Conservation (phyloP, 2,113 vertebrate species). For the Actenoides hombroni region DNA sequence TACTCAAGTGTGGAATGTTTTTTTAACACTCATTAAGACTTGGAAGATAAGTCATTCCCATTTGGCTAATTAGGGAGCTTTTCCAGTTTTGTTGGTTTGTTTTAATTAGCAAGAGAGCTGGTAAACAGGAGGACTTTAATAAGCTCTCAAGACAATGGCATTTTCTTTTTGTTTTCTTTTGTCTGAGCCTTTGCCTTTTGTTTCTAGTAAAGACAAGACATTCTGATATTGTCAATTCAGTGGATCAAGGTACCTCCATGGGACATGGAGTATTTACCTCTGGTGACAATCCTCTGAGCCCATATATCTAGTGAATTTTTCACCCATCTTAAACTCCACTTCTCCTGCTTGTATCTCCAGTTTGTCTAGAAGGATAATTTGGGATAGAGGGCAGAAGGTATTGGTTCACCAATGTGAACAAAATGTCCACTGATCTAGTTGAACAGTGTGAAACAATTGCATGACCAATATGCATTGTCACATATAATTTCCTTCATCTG, state of each 20-base stretch:
- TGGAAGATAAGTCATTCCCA: neutral
- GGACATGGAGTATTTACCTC: neutral
- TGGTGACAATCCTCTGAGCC: neutral
- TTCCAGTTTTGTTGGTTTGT: neutral
- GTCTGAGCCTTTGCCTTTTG: neutral
- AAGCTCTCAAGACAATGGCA: neutral
- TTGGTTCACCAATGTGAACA: neutral
- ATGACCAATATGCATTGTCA: neutral
- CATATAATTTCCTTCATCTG: neutral
- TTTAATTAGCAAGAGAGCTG: neutral
- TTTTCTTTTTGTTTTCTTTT: neutral
- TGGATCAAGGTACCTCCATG: neutral
- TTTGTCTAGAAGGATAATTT: neutral
- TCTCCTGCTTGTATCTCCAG: neutral
- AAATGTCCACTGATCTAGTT: neutral
- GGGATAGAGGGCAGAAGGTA: neutral
- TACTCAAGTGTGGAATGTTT: neutral
- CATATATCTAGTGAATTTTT: neutral
- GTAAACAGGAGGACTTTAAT: neutral
- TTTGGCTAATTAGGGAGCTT: neutral
- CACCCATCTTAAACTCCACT: neutral
- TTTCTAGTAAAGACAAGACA: neutral
- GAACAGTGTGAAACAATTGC: neutral
- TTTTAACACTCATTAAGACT: neutral
- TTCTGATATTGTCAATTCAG: neutral